Percentiles rank a stretch among this genome's conserved stretches.
These are phyloP conservation scores for Cydia splendana DNA, from an alignment of 1,140 invertebrate species.

Conservation along the genomic window DNA sequence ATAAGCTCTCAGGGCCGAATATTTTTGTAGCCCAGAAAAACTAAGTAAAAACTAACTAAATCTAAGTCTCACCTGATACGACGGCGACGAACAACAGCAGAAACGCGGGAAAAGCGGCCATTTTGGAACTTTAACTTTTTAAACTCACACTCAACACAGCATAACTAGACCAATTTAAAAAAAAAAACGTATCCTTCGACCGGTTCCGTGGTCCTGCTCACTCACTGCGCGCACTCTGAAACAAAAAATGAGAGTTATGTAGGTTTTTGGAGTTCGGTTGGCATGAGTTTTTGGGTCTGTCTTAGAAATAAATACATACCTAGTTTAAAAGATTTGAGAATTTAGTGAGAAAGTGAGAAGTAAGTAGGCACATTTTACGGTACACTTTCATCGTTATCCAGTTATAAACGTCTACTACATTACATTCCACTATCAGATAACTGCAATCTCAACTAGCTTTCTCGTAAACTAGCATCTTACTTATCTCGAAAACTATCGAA, in stretches of 20 bases:
- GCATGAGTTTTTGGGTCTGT: not conserved
- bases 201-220: conserved; percentile 1
- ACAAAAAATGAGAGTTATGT: not conserved
- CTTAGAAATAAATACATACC: not conserved
- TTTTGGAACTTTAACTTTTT: not conserved
- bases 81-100: not conserved
- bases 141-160: conserved; percentile 2
- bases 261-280: not conserved
- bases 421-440: too few relatives aligned
- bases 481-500: not conserved
- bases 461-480: too few relatives aligned
- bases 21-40: too few relatives aligned
- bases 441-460: too few relatives aligned
- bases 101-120: not conserved
- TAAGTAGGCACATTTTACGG: too few relatives aligned
- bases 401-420: too few relatives aligned
- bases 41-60: too few relatives aligned
- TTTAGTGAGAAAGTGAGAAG: too few relatives aligned
- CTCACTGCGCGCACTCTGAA: conserved; percentile 15
- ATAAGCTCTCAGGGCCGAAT: too few relatives aligned
- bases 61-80: not conserved
- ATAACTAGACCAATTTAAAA: conserved; percentile 7
- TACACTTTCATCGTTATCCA: too few relatives aligned
- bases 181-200: conserved; percentile 12
- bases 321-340: too few relatives aligned